Evolutionary conservation across 2,888 invertebrate genomes (phyloP).

Genomic region (Piscicola geometra): DNA sequence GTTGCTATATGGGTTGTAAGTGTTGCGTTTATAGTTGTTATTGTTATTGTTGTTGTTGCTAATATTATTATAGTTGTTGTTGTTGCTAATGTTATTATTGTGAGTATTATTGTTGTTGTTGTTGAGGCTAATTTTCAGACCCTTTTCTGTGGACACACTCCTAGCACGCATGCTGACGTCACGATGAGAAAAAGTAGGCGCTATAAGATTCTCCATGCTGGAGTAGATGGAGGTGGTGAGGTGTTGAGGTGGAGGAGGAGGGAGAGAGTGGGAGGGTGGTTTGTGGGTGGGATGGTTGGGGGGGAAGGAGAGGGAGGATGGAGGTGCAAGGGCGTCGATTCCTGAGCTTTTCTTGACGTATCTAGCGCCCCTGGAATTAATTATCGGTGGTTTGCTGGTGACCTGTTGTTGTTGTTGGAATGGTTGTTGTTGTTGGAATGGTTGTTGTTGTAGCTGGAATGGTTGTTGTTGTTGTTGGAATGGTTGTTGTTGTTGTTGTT

Average conservation of each 20-base stretch:
- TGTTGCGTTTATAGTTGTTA: neutral
- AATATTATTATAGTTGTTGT: neutral
- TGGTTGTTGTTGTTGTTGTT: neutral
- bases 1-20: no score
- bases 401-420: neutral
- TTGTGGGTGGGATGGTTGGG: no score
- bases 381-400: neutral
- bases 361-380: neutral
- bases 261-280: neutral
- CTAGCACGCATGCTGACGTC: no score
- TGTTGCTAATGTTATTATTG: neutral
- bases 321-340: no score
- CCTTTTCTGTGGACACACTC: no score
- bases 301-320: no score
- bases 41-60: neutral
- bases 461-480: neutral
- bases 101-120: no score
- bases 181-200: no score
- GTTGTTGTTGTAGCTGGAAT: constrained; percentile 13
- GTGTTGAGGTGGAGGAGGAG: neutral
- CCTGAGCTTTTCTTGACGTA: neutral
- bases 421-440: constrained; percentile 2
- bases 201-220: no score
- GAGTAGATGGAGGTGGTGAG: neutral
- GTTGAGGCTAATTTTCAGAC: no score